Percentiles rank a stretch among this genome's conserved stretches.
phyloP scores from a whole-genome alignment of 2,113 vertebrate genomes.

The Coracopsis vasa region DNA sequence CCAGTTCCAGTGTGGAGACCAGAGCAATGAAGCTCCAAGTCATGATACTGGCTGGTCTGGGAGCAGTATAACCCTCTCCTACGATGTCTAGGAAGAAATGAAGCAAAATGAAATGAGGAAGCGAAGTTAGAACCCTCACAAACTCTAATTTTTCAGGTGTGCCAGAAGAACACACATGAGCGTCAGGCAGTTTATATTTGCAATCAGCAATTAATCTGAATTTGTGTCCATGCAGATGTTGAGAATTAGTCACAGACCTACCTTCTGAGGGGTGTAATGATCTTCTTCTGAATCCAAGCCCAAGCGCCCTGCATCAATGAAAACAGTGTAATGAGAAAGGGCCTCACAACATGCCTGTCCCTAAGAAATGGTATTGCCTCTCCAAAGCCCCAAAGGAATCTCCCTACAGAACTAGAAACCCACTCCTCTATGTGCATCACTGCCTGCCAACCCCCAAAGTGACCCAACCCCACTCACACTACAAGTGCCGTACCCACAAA shows the following conservation, averaged over 20 bases:
- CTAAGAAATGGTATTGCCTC: neutral
- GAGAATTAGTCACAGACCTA: slow-evolving; percentile 54
- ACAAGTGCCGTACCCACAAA: neutral
- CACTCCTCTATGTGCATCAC: neutral
- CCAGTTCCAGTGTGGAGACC: neutral
- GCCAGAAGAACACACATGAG: neutral
- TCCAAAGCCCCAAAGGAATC: neutral
- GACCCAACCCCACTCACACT: neutral
- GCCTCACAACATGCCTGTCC: neutral
- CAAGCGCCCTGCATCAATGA: slow-evolving; percentile 82
- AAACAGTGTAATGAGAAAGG: neutral
- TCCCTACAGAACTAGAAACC: neutral
- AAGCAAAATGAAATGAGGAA: neutral
- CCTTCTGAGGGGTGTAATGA: slow-evolving; percentile 90
- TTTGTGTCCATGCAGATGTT: neutral
- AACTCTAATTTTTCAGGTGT: neutral
- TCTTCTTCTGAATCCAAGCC: slow-evolving; percentile 97
- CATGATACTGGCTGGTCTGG: neutral
- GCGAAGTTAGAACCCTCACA: neutral
- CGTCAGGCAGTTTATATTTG: neutral
- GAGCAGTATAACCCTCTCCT: neutral
- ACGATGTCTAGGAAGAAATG: neutral
- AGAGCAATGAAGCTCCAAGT: neutral
- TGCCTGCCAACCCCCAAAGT: neutral
- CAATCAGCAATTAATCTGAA: neutral